These are phyloP conservation scores for Cecidostiba fungosa DNA, from an alignment of 2,888 invertebrate genomes.

Conservation along the genomic window DNA sequence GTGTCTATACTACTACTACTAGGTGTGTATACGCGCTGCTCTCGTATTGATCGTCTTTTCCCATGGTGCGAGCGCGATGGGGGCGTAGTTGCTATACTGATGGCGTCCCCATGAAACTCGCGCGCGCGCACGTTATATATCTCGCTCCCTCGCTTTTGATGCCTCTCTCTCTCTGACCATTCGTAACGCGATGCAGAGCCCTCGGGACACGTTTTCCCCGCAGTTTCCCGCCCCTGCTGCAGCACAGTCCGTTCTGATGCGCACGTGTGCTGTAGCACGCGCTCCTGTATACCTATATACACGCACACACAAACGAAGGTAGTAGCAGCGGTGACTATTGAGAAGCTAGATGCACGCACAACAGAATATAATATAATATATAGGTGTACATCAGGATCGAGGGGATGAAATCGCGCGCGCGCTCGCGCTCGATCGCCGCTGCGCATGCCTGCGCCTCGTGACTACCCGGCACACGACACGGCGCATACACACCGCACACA, in stretches of 20 bases:
- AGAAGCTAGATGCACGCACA: background rate
- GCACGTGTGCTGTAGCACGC: background rate
- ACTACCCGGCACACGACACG: background rate
- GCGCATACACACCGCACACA: constrained; percentile 1
- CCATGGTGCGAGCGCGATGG: constrained; percentile 70
- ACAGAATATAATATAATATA: background rate
- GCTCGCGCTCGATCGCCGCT: background rate
- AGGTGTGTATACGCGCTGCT: constrained; percentile 29
- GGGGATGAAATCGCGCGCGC: constrained; percentile 2
- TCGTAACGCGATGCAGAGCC: background rate
- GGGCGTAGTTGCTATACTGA: no score
- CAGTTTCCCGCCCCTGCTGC: background rate
- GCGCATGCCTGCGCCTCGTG: constrained; percentile 1
- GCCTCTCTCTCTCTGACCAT: background rate
- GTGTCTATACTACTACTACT: background rate
- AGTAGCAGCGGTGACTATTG: no score
- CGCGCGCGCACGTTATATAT: background rate
- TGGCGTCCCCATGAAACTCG: constrained; percentile 31
- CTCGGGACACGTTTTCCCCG: background rate
- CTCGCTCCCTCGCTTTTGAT: background rate
- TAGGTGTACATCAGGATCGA: background rate
- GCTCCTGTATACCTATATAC: no score
- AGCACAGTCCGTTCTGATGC: background rate
- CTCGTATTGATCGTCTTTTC: constrained; percentile 74
- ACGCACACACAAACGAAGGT: no score